phyloP scores from a whole-genome alignment of 2,888 invertebrate genomes.

The Brenthis daphne region DNA sequence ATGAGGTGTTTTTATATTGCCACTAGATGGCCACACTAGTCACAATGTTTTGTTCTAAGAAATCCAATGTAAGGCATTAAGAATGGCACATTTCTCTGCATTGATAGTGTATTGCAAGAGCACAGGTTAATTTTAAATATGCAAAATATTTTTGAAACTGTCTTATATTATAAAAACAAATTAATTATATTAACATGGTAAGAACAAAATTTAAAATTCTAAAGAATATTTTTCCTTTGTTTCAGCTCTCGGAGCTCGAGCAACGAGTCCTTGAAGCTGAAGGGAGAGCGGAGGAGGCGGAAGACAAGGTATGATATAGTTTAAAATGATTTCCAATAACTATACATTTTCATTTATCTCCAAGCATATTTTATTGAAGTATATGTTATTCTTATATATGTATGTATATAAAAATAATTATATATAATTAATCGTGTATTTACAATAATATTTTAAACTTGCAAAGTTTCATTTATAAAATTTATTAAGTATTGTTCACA shows the following conservation, averaged over 20 bases:
- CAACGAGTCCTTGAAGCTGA: constrained; percentile 96
- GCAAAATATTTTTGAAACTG: not conserved
- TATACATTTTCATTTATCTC: too few relatives aligned
- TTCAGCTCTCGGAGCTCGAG: constrained; percentile 96
- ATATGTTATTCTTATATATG: not conserved
- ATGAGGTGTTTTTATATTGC: constrained; percentile 8
- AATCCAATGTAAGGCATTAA: constrained; percentile 12
- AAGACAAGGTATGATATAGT: constrained; percentile 90
- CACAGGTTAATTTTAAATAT: constrained; percentile 10
- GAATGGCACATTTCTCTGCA: constrained; percentile 25
- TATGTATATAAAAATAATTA: not conserved
- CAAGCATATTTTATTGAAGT: not conserved
- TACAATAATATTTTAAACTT: not conserved
- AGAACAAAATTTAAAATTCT: not conserved
- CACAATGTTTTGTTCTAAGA: constrained; percentile 6
- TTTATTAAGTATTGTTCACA: not conserved
- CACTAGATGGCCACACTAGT: constrained; percentile 61
- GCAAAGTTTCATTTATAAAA: not conserved
- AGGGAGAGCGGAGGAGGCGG: constrained; percentile 95
- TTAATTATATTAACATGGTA: not conserved
- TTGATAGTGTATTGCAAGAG: constrained; percentile 5
- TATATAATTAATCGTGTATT: not conserved
- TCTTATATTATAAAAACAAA: not conserved
- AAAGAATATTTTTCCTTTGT: constrained; percentile 55
- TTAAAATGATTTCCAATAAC: constrained; percentile 1